Base-by-base conservation (phyloP, 2,888 invertebrate species). In the Cataglyphis rosenhaueri region DNA sequence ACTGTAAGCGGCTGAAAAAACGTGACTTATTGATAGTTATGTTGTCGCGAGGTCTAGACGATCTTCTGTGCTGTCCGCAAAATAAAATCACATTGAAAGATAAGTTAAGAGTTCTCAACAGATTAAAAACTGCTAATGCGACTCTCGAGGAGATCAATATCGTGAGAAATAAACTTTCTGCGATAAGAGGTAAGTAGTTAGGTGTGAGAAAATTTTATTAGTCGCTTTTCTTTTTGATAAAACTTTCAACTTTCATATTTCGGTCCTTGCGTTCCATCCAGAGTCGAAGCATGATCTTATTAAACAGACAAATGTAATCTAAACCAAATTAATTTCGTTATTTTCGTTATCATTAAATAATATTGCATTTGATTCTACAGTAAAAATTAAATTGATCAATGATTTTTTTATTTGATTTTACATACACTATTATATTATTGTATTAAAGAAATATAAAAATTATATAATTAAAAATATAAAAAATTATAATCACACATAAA, bases 31-130 rank as follows among this genome's bases (percentile, higher is more conserved):
- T 97, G 29, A 89, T 97, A 32, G 96, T 96, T 3, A 94, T 96
- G 41, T 95, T 97, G 18, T 94, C 94, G 92, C 96, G 96, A 66
- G 97, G 96, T 18, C 96, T 96, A 1, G 96, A 97, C n/a, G 96
- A 97, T 32, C 94, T 97, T 15, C 92, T 97, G 5, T 95, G 96
- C n/a, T 93, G 95, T 15, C 97, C 97, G 0, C 92, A 93, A 32
- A 94, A 95, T 12, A 95, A 95, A 0, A 92, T 97, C 0, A 95
- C 95, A 4, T 88, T 97, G 52, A 92, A 94, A 15, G 96, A 96
- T 74, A 96, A 96, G 91, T 88, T 95, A 55, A 83, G 92, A 25
- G 91, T 96, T 5, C 95, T 96, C 10, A 93, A 93, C 75, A 86
- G 93, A 48, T 90, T 96, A 85, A 94, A 95, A 44, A 91, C 88